Percentiles rank a stretch among this genome's conserved stretches.
phyloP scores from a whole-genome alignment of 1,140 invertebrate genomes.

The Lepidurus arcticus region DNA sequence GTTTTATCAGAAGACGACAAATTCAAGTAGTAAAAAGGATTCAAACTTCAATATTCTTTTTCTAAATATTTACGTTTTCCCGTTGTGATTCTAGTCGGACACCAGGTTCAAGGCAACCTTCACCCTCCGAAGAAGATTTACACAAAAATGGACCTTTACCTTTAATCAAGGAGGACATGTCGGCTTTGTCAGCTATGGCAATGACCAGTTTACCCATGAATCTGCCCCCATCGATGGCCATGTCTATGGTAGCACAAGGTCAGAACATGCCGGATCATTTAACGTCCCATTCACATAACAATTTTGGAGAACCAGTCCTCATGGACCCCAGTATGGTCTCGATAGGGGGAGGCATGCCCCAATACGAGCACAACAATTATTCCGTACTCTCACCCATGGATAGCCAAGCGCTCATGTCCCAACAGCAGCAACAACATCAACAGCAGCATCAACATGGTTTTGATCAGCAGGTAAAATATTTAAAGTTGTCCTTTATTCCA shows the following conservation, averaged over 20 bases:
- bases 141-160: constrained; percentile 46
- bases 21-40: constrained; percentile 69
- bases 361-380: constrained; percentile 21
- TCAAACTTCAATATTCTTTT: background rate
- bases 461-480: constrained; percentile 49
- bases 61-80: constrained; percentile 35
- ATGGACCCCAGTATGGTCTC: constrained; percentile 5
- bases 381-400: constrained; percentile 28
- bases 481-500: constrained; percentile 33
- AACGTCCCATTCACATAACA: constrained; percentile 5
- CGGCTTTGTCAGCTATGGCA: constrained; percentile 1
- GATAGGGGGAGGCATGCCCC: background rate
- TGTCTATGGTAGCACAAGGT: constrained; percentile 34
- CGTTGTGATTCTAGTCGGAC: constrained; percentile 59
- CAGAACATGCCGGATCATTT: background rate
- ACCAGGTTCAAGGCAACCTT: constrained; percentile 81
- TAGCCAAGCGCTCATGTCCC: constrained; percentile 42
- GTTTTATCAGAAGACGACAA: constrained; percentile 81
- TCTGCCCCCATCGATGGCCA: constrained; percentile 24
- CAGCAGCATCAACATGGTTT: constrained; percentile 55
- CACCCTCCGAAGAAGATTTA: constrained; percentile 76
- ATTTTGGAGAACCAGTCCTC: background rate
- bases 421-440: constrained; percentile 50
- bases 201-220: constrained; percentile 20
- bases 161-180: background rate